Evolutionary conservation across 2,888 invertebrate species (phyloP), one percentile per base, ranked within the genome.

Genomic region (Nowickia ferox): DNA sequence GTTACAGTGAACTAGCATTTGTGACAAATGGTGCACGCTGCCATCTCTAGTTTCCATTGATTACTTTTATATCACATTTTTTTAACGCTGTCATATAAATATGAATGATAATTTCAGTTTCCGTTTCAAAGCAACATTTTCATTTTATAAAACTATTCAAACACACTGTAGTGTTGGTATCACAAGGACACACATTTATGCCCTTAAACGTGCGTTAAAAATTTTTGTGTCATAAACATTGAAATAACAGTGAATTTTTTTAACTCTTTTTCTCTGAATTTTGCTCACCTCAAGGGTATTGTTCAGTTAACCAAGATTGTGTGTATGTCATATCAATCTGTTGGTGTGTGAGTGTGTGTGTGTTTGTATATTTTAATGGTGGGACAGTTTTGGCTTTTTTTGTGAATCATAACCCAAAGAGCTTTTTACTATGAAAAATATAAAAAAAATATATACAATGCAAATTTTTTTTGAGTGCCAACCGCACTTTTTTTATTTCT

Each of bases 321-420:
- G 22, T 51, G 22, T 17, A 6, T 19, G 46, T 19, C 10, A 17
- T 15, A n/a, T n/a, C 17, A 17, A 11, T 13, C 40, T 0, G 17
- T 51, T 40, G 40, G 19, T 13, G 40, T 0, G 17, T 38, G 11
- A 42, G 19, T 19, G 17, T 44, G 9, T 40, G n/a, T 48, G 13
- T 48, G 48, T 13, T 15, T 66, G 22, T 66, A n/a, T 46, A 4
- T 44, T 17, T 44, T 30, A 8, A 11, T 55, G 51, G 48, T 71
- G 55, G 80, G 84, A 80, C 80, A 84, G 42, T 85, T 82, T 85
- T 75, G 69, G 75, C 65, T 74, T 85, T 30, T 30, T 75, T 59
- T 46, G 19, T 78, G 74, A 78, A 82, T 85, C 85, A 78, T 81
- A 68, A 74, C 15, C 48, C 6, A 30, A 30, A 30, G 30, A 30